Conservation (phyloP, 2,888 invertebrate genomes). For the Drosophila ustulata region DNA sequence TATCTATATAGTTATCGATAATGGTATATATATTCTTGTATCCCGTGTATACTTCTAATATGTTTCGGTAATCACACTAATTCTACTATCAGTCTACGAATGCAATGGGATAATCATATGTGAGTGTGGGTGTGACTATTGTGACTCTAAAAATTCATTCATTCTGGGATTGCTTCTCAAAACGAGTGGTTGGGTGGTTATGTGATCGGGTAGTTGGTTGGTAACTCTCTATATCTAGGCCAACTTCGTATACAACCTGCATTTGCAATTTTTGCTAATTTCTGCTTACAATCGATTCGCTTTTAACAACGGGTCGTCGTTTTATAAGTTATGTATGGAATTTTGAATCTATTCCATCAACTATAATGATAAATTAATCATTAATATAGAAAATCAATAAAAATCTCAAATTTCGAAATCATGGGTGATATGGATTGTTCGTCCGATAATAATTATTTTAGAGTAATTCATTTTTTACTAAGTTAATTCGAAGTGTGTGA, state of each 20-base stretch:
- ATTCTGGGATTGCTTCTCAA: slow-evolving; percentile 21
- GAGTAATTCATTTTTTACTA: no score
- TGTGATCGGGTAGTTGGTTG: slow-evolving; percentile 1
- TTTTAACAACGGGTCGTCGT: not conserved
- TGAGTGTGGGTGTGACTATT: slow-evolving; percentile 29
- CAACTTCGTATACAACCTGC: slow-evolving; percentile 64
- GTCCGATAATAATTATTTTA: no score
- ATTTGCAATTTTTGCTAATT: slow-evolving; percentile 41
- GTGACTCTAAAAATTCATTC: slow-evolving; percentile 19
- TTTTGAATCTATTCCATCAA: no score
- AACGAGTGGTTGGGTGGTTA: slow-evolving; percentile 10
- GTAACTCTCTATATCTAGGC: slow-evolving; percentile 45
- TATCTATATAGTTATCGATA: slow-evolving; percentile 9
- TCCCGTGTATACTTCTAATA: slow-evolving; percentile 24
- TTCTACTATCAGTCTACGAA: slow-evolving; percentile 83
- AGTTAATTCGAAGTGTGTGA: no score
- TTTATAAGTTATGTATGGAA: no score
- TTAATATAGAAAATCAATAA: no score
- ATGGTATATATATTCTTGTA: slow-evolving; percentile 10
- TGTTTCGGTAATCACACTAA: slow-evolving; percentile 65
- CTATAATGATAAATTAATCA: no score
- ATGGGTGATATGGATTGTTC: no score
- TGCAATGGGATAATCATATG: slow-evolving; percentile 59
- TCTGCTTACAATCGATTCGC: slow-evolving; percentile 13
- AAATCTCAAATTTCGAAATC: no score